Evolutionary conservation across 2,113 vertebrate genomes (phyloP).

Genomic region (Paedocypris sp.): DNA sequence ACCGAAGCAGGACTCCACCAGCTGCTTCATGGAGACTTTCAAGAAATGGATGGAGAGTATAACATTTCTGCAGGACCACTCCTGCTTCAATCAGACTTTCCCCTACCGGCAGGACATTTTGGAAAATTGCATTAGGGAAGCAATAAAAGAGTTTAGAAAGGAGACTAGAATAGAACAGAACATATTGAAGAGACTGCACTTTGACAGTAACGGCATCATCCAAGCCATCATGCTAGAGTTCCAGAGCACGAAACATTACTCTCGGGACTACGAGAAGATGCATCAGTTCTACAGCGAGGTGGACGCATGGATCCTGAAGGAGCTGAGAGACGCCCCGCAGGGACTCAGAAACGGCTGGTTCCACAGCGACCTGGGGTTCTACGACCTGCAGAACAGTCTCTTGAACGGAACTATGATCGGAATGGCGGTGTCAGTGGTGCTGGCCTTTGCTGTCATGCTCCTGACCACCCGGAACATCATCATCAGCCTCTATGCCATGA

Average conservation of each 20-base stretch:
- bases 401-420: conserved; percentile 87
- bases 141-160: conserved; percentile 94
- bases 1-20: conserved; percentile 91
- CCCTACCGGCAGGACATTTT: conserved; percentile 93
- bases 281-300: conserved; percentile 88
- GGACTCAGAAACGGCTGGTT: conserved; percentile 89
- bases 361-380: conserved; percentile 92
- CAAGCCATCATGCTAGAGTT: conserved; percentile 91
- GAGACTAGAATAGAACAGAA: conserved; percentile 87
- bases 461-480: conserved; percentile 95
- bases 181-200: conserved; percentile 87
- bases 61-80: conserved; percentile 85
- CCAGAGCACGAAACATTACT: conserved; percentile 91
- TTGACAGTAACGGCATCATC: conserved; percentile 94
- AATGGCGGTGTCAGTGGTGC: conserved; percentile 89
- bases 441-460: conserved; percentile 94
- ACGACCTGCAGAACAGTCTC: conserved; percentile 92
- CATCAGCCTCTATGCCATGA: conserved; percentile 93
- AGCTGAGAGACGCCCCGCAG: conserved; percentile 76
- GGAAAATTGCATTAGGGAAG: conserved; percentile 91
- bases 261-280: conserved; percentile 94
- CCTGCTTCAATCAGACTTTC: conserved; percentile 93
- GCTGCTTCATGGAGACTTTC: conserved; percentile 98
- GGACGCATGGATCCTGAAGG: conserved; percentile 78
- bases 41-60: conserved; percentile 99